Conservation (phyloP, 2,797 vertebrate genomes). For the Spinus olivaceus region DNA sequence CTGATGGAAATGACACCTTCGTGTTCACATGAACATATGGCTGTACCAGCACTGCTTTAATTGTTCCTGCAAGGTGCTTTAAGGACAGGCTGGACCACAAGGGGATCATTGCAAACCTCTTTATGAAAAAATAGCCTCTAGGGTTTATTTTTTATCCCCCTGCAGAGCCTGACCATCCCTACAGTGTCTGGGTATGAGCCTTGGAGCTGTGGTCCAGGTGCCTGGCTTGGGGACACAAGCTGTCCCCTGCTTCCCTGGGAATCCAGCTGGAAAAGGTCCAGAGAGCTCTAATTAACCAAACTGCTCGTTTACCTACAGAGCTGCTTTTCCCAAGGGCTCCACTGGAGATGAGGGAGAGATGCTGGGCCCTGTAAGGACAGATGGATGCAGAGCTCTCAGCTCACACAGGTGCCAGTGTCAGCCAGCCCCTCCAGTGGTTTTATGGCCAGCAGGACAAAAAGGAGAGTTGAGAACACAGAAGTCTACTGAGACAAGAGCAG, state of each 20-base stretch:
- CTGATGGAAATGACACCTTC: background rate
- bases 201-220: background rate
- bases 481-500: background rate
- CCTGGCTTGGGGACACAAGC: background rate
- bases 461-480: background rate
- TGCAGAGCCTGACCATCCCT: background rate
- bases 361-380: background rate
- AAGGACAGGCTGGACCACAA: background rate
- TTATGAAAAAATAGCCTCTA: background rate
- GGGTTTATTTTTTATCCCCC: background rate
- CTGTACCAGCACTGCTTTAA: background rate
- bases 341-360: background rate
- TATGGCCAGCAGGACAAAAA: background rate
- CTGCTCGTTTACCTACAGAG: background rate
- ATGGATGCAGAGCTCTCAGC: background rate
- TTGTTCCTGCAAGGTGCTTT: background rate
- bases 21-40: background rate
- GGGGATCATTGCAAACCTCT: background rate
- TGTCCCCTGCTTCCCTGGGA: background rate
- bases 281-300: conserved; percentile 23
- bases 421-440: background rate
- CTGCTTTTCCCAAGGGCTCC: background rate
- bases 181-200: background rate
- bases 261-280: conserved; percentile 8
- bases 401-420: background rate